These are phyloP conservation scores for Eurois occulta DNA, from an alignment of 2,888 invertebrate genomes.

Conservation along the genomic window DNA sequence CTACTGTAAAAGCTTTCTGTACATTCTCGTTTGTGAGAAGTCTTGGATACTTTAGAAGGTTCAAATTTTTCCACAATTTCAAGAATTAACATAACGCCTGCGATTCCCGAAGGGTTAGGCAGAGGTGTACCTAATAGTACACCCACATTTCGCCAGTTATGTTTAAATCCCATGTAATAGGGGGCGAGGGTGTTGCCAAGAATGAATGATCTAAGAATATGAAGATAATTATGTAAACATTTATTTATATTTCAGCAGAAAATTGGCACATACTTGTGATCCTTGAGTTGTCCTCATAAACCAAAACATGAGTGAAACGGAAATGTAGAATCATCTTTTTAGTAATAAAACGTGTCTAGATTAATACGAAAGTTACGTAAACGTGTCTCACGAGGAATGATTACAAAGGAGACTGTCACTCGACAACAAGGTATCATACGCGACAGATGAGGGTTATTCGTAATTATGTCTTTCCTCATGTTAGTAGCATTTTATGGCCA, in stretches of 20 bases:
- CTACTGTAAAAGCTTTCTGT: neutral
- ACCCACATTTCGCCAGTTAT: too few relatives aligned
- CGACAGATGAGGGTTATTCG: conserved; percentile 40
- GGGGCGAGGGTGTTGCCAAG: too few relatives aligned
- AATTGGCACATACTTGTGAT: neutral
- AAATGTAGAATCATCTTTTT: conserved; percentile 23
- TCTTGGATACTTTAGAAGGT: neutral
- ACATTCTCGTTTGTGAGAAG: neutral
- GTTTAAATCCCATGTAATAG: too few relatives aligned
- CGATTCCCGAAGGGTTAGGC: too few relatives aligned
- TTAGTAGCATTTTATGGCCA: conserved; percentile 20
- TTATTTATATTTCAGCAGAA: neutral
- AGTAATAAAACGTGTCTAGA: conserved; percentile 30
- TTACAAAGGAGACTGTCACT: conserved; percentile 44
- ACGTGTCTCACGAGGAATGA: conserved; percentile 36
- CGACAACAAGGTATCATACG: conserved; percentile 24
- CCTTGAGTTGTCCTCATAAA: neutral
- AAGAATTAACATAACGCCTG: too few relatives aligned
- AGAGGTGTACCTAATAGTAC: too few relatives aligned
- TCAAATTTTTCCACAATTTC: neutral
- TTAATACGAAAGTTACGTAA: conserved; percentile 30
- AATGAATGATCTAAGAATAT: neutral
- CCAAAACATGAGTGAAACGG: neutral
- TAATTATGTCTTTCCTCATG: conserved; percentile 19
- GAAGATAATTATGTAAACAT: neutral